A percentile compares a stretch with the other conserved stretches of the same genome.
These are phyloP conservation scores for Yasuhikotakia modesta DNA, from an alignment of 2,797 vertebrate genomes.

Conservation along the genomic window DNA sequence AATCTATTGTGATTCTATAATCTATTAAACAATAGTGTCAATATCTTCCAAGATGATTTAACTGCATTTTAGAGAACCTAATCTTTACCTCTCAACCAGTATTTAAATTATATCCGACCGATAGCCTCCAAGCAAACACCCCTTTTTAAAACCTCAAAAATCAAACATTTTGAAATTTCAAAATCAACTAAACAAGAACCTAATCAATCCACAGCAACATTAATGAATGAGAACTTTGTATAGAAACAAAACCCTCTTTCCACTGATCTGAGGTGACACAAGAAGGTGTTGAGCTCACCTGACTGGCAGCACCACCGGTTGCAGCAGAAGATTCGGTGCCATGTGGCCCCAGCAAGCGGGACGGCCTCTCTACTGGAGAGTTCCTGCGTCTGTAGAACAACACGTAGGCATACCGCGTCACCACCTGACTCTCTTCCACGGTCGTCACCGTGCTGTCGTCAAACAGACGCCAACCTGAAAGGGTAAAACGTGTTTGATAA, in stretches of 20 bases:
- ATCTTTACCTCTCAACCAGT: neutral
- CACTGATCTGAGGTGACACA: slow-evolving; percentile 17
- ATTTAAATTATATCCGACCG: neutral
- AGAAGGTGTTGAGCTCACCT: slow-evolving; percentile 82
- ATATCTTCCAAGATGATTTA: neutral
- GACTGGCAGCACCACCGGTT: slow-evolving; percentile 85
- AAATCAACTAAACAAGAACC: neutral
- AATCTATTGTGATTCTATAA: neutral
- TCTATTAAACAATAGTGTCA: neutral
- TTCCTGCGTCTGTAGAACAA: slow-evolving; percentile 96
- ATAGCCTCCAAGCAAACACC: neutral
- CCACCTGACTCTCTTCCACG: slow-evolving; percentile 96
- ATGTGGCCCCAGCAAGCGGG: slow-evolving; percentile 78
- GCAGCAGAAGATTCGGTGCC: slow-evolving; percentile 78
- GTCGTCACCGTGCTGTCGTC: slow-evolving; percentile 98
- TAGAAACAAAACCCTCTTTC: neutral
- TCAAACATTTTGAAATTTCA: too few relatives aligned
- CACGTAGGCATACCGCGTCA: slow-evolving; percentile 95
- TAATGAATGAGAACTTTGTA: slow-evolving; percentile 9
- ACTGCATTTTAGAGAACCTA: neutral
- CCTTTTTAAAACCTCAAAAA: too few relatives aligned
- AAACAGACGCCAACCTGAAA: slow-evolving; percentile 93
- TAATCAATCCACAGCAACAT: slow-evolving; percentile 11
- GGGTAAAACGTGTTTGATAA: neutral
- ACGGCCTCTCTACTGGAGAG: slow-evolving; percentile 94